Base-by-base conservation (phyloP, 2,113 vertebrate species). In the Ciconia stormi region DNA sequence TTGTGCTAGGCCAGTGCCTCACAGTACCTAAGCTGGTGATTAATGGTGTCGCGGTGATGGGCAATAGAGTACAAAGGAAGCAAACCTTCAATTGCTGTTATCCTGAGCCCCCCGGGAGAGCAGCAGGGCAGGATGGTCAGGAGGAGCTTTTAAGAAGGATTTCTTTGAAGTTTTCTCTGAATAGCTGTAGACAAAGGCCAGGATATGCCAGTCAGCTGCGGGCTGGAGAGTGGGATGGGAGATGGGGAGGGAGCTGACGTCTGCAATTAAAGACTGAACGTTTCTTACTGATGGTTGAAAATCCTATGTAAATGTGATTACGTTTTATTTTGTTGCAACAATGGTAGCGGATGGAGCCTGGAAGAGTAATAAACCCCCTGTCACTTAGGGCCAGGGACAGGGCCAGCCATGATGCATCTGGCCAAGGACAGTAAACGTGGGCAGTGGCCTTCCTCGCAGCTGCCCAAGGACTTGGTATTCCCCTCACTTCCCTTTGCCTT, bases 121-220 rank as follows among this genome's bases (percentile, higher is more conserved):
- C 78, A 73, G 59, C 11, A 4, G 67, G 80, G 56, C 62, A 61
- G 89, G 91, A 73, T 73, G 42, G 71, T 7, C 91, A 29, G 90
- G 71, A 90, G 82, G 50, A 63, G 92, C 82, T 88, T 83, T 93
- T 23, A 7, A 49, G 83, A 27, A 50, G 82, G 74, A 11, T 96
- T 94, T 65, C 90, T 97, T 96, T 95, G 95, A 97, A 90, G 95
- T 93, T 76, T 44, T 18, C 62, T 8, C 30, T 72, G 87, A 85
- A 90, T 32, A 58, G 49, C 73, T 55, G 73, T 26, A 22, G 87
- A 94, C 95, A 96, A 96, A 96, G 93, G 87, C 93, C 93, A 97
- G 95, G 90, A 95, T 96, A 10, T 70, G 62, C 73, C 87, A 10
- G 50, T 11, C 44, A 21, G 74, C 74, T 52, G 46, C 3, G 63